phyloP scores from a whole-genome alignment of 2,113 vertebrate species.

The Gallinago undulata region DNA sequence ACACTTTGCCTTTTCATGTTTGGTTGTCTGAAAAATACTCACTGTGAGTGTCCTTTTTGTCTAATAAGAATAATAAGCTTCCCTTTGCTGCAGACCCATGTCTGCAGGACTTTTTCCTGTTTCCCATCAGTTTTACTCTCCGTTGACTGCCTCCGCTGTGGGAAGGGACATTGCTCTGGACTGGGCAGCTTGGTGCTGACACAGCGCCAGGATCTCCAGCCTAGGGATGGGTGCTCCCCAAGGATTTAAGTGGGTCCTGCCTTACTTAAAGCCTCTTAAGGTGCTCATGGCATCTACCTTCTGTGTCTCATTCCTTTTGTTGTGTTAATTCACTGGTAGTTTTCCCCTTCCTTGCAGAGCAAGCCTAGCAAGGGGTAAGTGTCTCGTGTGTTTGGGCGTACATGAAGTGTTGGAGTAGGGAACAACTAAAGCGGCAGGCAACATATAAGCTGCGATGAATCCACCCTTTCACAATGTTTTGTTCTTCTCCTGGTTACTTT shows the following conservation, averaged over 20 bases:
- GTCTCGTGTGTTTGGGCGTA: not conserved
- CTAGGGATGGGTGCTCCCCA: not conserved
- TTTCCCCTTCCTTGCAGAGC: not conserved
- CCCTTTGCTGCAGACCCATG: rapidly evolving
- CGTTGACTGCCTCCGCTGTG: not conserved
- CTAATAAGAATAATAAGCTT: not conserved
- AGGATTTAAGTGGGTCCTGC: not conserved
- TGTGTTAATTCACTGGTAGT: not conserved
- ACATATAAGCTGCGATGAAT: not conserved
- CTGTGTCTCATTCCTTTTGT: not conserved
- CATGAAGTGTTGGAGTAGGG: not conserved
- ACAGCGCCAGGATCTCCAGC: not conserved
- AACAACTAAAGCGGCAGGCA: not conserved
- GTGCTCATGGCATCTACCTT: not conserved
- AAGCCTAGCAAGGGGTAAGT: not conserved
- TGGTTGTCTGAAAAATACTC: not conserved
- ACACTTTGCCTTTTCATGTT: not conserved
- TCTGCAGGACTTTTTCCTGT: not conserved
- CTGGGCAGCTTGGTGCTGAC: not conserved
- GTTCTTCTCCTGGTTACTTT: not conserved
- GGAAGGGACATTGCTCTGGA: not conserved
- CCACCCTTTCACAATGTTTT: not conserved
- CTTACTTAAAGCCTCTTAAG: not conserved
- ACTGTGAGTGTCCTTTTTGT: not conserved
- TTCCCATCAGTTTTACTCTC: not conserved